Evolutionary conservation across 2,113 vertebrate genomes (phyloP), one percentile per base, ranked within the genome.

Genomic region (Heloderma charlesbogerti): DNA sequence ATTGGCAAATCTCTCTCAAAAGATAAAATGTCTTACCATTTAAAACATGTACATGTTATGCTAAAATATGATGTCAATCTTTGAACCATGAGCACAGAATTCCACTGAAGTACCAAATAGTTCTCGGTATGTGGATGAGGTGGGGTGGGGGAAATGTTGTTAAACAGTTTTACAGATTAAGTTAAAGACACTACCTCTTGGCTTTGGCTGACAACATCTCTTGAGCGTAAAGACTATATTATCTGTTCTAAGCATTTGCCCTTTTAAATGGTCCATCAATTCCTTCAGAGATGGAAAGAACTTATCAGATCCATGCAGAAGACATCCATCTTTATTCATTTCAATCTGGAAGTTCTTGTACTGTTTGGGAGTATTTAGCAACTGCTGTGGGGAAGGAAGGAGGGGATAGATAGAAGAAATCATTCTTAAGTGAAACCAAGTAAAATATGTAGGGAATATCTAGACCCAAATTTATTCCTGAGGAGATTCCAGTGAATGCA

Each of bases 321-420:
- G 97, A 92, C 97, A 99, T 0, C 95, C 97, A 0, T 96, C 96
- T 67, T 97, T 96, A 20, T 96, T 89, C 77, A 98, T 97, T 86
- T 99, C 98, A 0, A 99, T 98, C 97, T 99, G 99, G 96, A 99
- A 99, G 97, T 99, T 99, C 97, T 99, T 99, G 93, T 99, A 99
- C 92, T 98, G 98, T 4, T 97, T 96, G 31, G 97, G 96, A 91
- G 85, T 89, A 71, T 96, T 97, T 67, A 93, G 72, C 60, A 92
- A 92, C 93, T 97, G 95, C 4, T 34, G 37, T 40, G 31, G 37
- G 48, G 6, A 29, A 88, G 69, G 0, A 18, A n/a, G 0, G 4
- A 1, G 3, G 0, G 0, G 1, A 8, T 25, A 85, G 71, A 27
- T 1, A 22, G 48, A 86, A 67, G 1, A 85, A 92, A 63, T 78